Evolutionary conservation across 1,140 invertebrate genomes (phyloP).

Genomic region (Saccostrea glomerata): DNA sequence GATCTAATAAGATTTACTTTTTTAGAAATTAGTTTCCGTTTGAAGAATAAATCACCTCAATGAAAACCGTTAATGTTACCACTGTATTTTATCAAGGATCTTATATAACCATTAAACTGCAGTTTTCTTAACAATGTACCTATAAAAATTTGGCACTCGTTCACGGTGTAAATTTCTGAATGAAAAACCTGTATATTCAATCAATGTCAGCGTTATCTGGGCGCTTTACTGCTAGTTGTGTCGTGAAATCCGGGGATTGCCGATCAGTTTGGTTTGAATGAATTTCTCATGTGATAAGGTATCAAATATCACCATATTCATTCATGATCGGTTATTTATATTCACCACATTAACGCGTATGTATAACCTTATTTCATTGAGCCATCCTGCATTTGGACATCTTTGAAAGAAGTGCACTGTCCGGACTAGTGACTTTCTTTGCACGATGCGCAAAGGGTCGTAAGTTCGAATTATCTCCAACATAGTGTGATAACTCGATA

Average conservation of each 20-base stretch:
- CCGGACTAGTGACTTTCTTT: constrained; percentile 13
- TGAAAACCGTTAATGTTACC: not conserved
- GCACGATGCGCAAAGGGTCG: not conserved
- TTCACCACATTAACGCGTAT: constrained; percentile 30
- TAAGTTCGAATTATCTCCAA: constrained; percentile 25
- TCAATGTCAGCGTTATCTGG: constrained; percentile 19
- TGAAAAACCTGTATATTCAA: constrained; percentile 32
- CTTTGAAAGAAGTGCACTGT: not conserved
- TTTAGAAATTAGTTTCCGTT: constrained; percentile 6
- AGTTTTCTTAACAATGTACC: constrained; percentile 30
- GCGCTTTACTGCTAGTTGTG: constrained; percentile 25
- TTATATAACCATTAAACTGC: constrained; percentile 32
- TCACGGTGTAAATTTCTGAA: constrained; percentile 31
- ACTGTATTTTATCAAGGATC: not conserved
- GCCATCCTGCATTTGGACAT: constrained; percentile 17
- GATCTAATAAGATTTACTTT: constrained; percentile 38
- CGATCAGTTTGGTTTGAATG: constrained; percentile 29
- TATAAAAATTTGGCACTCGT: constrained; percentile 17
- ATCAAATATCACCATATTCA: constrained; percentile 2
- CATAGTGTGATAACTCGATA: constrained; percentile 7
- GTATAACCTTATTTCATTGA: not conserved
- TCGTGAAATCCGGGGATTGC: constrained; percentile 16
- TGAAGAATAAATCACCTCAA: not conserved
- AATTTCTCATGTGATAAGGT: constrained; percentile 34
- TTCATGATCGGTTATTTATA: constrained; percentile 28